Evolutionary conservation across 1,140 invertebrate species (phyloP).

Genomic region (Procambarus clarkii): DNA sequence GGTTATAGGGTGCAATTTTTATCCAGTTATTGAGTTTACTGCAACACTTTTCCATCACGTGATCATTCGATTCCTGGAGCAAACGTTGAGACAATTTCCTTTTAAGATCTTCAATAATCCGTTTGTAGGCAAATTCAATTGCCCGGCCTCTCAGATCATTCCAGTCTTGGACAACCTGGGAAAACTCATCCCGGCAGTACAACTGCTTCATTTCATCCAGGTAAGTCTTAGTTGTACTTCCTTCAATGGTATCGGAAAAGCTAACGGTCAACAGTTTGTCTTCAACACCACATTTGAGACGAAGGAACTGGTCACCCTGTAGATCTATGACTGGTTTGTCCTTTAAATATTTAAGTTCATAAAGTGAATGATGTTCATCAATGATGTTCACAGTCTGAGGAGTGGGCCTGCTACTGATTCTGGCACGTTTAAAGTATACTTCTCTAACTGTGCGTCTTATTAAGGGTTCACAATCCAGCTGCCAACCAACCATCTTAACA

Average conservation of each 20-base stretch:
- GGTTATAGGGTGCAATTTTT: constrained; percentile 91
- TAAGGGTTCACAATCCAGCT: constrained; percentile 93
- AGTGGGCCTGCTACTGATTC: constrained; percentile 88
- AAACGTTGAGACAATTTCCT: constrained; percentile 90
- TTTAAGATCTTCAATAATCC: constrained; percentile 90
- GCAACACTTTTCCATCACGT: constrained; percentile 88
- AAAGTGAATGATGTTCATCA: constrained; percentile 94
- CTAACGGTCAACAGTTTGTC: constrained; percentile 88
- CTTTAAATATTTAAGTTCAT: constrained; percentile 93
- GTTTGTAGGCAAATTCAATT: constrained; percentile 90
- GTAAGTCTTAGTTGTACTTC: constrained; percentile 85
- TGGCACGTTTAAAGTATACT: constrained; percentile 93
- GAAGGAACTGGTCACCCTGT: constrained; percentile 92
- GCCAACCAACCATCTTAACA: constrained; percentile 95
- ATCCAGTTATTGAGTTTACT: constrained; percentile 93
- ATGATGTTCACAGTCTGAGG: constrained; percentile 94
- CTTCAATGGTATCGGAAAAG: constrained; percentile 83
- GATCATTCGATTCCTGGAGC: constrained; percentile 91
- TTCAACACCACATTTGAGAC: constrained; percentile 88
- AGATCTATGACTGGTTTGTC: constrained; percentile 96
- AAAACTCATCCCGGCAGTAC: constrained; percentile 96
- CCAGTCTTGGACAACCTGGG: constrained; percentile 97
- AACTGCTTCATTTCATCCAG: constrained; percentile 94
- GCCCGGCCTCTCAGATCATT: constrained; percentile 91
- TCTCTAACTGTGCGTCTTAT: constrained; percentile 90